These are phyloP conservation scores for Fregata magnificens DNA, from an alignment of 2,113 vertebrate species.

Conservation along the genomic window DNA sequence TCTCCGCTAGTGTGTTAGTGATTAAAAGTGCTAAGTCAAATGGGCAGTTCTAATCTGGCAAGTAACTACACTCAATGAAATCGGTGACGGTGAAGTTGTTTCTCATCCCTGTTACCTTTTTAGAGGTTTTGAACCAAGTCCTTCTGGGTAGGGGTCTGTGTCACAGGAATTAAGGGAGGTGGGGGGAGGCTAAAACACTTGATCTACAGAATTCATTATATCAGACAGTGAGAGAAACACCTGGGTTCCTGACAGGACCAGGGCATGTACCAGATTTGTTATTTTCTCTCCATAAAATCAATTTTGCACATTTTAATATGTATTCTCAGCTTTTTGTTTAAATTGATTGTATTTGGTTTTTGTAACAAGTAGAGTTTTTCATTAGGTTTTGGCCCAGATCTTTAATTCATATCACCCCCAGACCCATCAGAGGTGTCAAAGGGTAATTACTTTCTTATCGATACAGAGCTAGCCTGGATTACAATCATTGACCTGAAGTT, in stretches of 20 bases:
- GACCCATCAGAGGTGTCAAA: neutral
- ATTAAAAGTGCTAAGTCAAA: neutral
- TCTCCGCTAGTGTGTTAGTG: fast-evolving
- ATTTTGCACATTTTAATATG: constrained; percentile 10
- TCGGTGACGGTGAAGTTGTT: neutral
- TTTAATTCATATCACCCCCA: neutral
- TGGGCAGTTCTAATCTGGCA: neutral
- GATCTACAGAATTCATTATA: neutral
- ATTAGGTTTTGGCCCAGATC: neutral
- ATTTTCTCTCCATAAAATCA: constrained; percentile 5
- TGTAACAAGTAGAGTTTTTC: neutral
- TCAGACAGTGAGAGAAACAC: neutral
- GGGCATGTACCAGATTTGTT: neutral
- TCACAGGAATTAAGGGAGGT: neutral
- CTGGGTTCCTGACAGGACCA: neutral
- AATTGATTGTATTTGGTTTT: neutral
- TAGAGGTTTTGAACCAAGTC: neutral
- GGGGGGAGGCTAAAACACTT: neutral
- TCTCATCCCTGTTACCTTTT: neutral
- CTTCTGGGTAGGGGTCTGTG: neutral
- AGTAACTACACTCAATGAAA: neutral
- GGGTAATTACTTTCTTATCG: neutral
- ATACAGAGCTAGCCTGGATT: neutral
- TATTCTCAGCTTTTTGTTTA: neutral
- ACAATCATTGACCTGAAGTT: neutral